Conservation (phyloP, 2,888 invertebrate genomes). For the Sphinx pinastri region DNA sequence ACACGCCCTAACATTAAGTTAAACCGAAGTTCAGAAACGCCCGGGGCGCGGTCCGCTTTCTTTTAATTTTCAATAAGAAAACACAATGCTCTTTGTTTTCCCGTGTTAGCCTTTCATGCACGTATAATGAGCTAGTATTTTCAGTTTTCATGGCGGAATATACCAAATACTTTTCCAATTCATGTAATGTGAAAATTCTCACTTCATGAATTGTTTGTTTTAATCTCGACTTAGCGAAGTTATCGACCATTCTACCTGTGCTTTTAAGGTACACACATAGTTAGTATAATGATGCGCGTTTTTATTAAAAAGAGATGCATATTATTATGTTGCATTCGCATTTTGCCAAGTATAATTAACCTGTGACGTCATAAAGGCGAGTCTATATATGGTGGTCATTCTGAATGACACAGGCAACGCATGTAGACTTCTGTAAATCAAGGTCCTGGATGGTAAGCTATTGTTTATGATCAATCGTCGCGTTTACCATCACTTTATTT, state of each 20-base stretch:
- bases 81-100: conserved; percentile 25
- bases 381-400: no score
- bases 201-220: not conserved
- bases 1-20: not conserved
- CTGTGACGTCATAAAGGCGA: no score
- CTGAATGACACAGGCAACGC: no score
- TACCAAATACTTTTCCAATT: conserved; percentile 16
- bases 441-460: no score
- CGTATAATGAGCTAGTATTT: conserved; percentile 26
- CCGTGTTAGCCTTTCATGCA: conserved; percentile 20
- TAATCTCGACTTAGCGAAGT: not conserved
- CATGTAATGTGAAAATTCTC: conserved; percentile 10
- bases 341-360: no score
- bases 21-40: not conserved
- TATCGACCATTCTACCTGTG: not conserved
- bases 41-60: not conserved
- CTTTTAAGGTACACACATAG: no score
- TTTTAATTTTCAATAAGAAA: conserved; percentile 25
- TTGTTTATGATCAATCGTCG: no score
- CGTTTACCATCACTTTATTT: no score
- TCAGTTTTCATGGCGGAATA: conserved; percentile 5
- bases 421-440: no score
- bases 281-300: no score
- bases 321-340: no score
- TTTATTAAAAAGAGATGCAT: no score